phyloP scores from a whole-genome alignment of 2,113 vertebrate species.

The Promerops cafer region DNA sequence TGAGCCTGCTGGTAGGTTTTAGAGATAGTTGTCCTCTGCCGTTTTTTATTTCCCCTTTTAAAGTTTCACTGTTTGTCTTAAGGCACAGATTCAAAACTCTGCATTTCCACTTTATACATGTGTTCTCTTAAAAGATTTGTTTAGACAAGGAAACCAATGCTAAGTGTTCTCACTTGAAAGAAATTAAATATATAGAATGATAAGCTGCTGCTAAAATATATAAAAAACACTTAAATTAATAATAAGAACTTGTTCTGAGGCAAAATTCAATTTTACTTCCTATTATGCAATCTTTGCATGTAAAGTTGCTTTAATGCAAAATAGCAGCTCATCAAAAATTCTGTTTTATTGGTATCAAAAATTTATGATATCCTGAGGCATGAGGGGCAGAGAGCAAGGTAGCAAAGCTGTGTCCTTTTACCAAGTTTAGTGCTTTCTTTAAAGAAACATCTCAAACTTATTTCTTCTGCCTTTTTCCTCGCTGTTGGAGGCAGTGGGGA shows the following conservation, averaged over 20 bases:
- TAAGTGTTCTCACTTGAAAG: constrained; percentile 67
- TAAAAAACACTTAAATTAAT: constrained; percentile 73
- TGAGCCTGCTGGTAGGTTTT: background rate
- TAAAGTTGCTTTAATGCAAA: constrained; percentile 72
- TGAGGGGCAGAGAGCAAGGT: constrained; percentile 60
- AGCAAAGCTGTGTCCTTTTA: constrained; percentile 60
- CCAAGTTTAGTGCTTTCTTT: constrained; percentile 58
- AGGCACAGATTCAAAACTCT: constrained; percentile 33
- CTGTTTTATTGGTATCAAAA: constrained; percentile 71
- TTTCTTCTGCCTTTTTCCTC: background rate
- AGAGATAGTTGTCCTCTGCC: constrained; percentile 8
- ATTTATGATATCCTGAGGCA: constrained; percentile 67
- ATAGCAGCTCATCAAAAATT: constrained; percentile 66
- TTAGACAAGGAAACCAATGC: constrained; percentile 65
- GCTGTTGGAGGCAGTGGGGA: background rate
- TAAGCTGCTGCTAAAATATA: constrained; percentile 63
- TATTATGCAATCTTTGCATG: constrained; percentile 69
- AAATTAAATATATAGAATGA: constrained; percentile 68
- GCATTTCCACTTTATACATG: constrained; percentile 26
- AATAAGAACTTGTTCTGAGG: constrained; percentile 70
- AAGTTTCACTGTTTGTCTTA: constrained; percentile 60
- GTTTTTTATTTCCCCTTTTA: constrained; percentile 48
- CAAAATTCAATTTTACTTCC: constrained; percentile 69
- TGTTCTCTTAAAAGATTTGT: constrained; percentile 63
- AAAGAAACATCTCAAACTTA: constrained; percentile 49